These are phyloP conservation scores for Mellilla xanthometata DNA, from an alignment of 2,888 invertebrate genomes.

Conservation along the genomic window DNA sequence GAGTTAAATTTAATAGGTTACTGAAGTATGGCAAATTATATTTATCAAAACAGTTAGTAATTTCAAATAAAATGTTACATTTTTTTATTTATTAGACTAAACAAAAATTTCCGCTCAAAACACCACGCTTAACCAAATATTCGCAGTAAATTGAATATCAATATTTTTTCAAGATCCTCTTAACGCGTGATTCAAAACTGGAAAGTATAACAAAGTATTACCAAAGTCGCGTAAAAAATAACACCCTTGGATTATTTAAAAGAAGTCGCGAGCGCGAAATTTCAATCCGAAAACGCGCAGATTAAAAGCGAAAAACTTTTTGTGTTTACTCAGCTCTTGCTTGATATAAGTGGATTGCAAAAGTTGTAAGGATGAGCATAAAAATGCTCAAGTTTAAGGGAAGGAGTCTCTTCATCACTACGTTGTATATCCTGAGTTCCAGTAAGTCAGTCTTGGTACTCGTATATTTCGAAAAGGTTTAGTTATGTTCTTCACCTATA, in stretches of 20 bases:
- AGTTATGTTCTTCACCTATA: too few species aligned
- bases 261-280: conserved; percentile 61
- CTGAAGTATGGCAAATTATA: too few species aligned
- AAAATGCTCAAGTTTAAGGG: conserved; percentile 67
- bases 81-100: too few species aligned
- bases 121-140: too few species aligned
- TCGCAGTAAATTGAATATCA: conserved; percentile 1
- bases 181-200: conserved; percentile 17
- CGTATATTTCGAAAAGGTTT: too few species aligned
- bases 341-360: conserved; percentile 82
- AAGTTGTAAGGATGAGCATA: conserved; percentile 79
- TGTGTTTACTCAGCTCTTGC: conserved; percentile 79
- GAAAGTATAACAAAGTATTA: conserved; percentile 14
- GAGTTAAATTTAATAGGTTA: too few species aligned
- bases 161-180: not conserved
- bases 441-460: too few species aligned
- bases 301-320: conserved; percentile 79
- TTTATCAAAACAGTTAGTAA: too few species aligned
- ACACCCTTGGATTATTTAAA: conserved; percentile 72
- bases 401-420: conserved; percentile 38
- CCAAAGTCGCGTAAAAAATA: conserved; percentile 38
- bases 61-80: too few species aligned
- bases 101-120: too few species aligned
- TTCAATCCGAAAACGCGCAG: conserved; percentile 76
- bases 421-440: conserved; percentile 6